A percentile compares a stretch with the other conserved stretches of the same genome.
These are phyloP conservation scores for Bergia sp. DNA, from an alignment of 92 coral and sea anemone species.

Conservation along the genomic window DNA sequence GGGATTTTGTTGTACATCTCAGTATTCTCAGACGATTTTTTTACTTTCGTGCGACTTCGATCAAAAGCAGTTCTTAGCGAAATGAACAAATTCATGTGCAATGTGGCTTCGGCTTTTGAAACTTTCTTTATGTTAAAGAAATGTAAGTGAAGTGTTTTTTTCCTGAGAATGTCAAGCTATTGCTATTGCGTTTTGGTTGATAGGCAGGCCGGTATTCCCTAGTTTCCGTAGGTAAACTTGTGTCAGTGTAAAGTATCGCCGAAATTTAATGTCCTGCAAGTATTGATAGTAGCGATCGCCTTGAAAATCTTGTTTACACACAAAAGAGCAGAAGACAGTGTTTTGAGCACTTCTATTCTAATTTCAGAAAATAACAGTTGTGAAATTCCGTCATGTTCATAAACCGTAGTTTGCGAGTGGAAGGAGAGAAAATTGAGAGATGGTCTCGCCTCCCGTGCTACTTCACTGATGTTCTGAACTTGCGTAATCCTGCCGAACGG, in stretches of 20 bases:
- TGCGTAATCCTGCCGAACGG: slow-evolving; percentile 28
- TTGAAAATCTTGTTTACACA: not conserved
- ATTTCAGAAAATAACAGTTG: not conserved
- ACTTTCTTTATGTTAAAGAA: slow-evolving; percentile 14
- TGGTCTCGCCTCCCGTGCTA: not conserved
- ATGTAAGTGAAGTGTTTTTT: not conserved
- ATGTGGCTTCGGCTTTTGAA: slow-evolving; percentile 37
- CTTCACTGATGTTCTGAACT: not conserved
- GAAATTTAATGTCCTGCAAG: slow-evolving; percentile 21
- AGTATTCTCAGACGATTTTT: not conserved
- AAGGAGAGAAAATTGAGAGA: not conserved
- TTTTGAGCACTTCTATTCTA: not conserved
- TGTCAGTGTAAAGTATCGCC: slow-evolving; percentile 4
- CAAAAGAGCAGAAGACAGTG: not conserved
- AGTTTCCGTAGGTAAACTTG: slow-evolving; percentile 8
- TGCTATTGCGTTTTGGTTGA: not conserved
- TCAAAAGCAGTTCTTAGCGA: slow-evolving; percentile 18
- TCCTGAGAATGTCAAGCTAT: not conserved
- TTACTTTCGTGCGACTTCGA: slow-evolving; percentile 38
- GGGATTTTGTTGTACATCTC: not conserved
- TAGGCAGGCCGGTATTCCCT: not conserved
- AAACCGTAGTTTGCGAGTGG: not conserved
- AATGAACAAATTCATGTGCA: slow-evolving; percentile 38
- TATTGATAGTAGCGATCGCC: not conserved
- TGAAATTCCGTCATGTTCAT: not conserved